Evolutionary conservation across 2,113 vertebrate species (phyloP).

Genomic region (Delphinus delphis): DNA sequence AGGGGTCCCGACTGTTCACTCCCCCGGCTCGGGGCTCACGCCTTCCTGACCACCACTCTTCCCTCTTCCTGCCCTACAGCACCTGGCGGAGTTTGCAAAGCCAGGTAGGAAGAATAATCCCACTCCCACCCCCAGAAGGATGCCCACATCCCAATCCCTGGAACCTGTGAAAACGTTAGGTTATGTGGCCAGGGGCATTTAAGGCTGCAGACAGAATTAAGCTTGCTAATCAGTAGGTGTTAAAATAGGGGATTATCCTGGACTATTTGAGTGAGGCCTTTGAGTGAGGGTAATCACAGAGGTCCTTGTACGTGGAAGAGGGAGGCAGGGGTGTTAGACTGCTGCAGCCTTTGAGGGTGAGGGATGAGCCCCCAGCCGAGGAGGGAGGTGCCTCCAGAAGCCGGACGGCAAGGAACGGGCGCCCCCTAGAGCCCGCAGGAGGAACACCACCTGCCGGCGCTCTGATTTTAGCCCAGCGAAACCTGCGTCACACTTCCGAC

Average conservation of each 20-base stretch:
- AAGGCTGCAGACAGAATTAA: too few species aligned
- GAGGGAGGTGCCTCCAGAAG: neutral
- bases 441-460: neutral
- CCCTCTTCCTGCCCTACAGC: neutral
- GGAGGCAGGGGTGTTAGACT: too few species aligned
- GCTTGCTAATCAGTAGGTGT: too few species aligned
- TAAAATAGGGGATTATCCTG: neutral
- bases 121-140: neutral
- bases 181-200: accelerated
- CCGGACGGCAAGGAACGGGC: too few species aligned
- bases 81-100: neutral
- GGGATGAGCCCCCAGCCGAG: neutral
- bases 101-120: neutral
- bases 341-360: neutral
- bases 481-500: accelerated
- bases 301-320: accelerated
- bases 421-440: neutral
- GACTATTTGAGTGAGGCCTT: accelerated
- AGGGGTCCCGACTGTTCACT: neutral
- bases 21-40: too few species aligned
- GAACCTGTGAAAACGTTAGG: neutral
- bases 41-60: neutral
- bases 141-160: neutral
- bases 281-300: neutral
- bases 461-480: neutral